Evolutionary conservation across 2,113 vertebrate species (phyloP).

Genomic region (Sardina pilchardus): DNA sequence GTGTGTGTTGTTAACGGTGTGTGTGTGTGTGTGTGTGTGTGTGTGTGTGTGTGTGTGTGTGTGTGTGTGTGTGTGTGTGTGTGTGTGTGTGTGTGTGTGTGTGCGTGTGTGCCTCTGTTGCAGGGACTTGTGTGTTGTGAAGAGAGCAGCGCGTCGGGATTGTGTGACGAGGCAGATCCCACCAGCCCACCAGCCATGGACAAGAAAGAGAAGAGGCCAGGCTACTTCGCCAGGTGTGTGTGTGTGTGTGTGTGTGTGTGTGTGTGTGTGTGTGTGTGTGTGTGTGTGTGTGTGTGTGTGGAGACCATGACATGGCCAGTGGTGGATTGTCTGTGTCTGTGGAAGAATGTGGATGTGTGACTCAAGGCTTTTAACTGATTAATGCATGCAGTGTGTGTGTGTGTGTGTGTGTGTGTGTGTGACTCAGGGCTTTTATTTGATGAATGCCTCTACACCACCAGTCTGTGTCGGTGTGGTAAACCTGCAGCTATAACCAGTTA

Average conservation of each 20-base stretch:
- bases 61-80: no score
- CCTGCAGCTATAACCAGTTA: no score
- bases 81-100: no score
- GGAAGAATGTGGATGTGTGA: neutral
- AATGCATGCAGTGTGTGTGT: neutral
- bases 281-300: neutral
- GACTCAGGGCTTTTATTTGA: neutral
- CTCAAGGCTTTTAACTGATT: neutral
- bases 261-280: neutral
- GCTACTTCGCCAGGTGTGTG: constrained; percentile 43
- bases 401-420: neutral
- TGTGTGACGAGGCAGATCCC: neutral
- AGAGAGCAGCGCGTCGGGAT: no score
- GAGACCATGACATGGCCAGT: no score
- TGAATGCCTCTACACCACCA: neutral
- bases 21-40: no score
- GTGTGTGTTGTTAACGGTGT: no score
- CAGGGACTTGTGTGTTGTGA: no score
- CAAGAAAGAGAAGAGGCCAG: constrained; percentile 41
- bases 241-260: neutral
- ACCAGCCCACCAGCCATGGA: constrained; percentile 33
- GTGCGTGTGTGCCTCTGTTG: no score
- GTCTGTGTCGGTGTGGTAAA: no score
- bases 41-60: no score
- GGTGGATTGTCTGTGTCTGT: neutral